Conservation (phyloP, 2,888 invertebrate species). For the Trichacis sp. region DNA sequence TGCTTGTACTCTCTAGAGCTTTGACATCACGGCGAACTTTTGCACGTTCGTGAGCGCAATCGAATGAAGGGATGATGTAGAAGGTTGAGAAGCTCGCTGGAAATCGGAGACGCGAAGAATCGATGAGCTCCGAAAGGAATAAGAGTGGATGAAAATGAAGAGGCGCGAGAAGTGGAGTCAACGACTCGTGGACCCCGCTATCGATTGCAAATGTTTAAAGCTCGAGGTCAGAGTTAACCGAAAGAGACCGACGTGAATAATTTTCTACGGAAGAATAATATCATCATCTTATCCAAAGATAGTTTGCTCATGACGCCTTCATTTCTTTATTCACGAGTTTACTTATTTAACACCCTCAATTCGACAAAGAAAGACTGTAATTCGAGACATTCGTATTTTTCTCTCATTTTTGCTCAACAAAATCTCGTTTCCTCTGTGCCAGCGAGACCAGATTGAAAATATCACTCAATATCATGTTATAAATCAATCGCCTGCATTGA, state of each 20-base stretch:
- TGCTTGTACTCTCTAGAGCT: neutral
- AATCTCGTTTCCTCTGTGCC: neutral
- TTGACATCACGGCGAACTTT: neutral
- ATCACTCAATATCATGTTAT: no score
- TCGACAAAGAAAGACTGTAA: no score
- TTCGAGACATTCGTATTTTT: no score
- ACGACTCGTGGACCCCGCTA: constrained; percentile 57
- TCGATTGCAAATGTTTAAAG: constrained; percentile 66
- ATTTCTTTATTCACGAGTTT: neutral
- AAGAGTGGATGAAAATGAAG: constrained; percentile 25
- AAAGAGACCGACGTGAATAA: constrained; percentile 32
- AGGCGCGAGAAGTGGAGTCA: constrained; percentile 51
- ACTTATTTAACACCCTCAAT: neutral
- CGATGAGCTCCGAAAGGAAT: constrained; percentile 12
- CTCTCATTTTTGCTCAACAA: neutral
- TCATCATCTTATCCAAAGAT: neutral
- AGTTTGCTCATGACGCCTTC: neutral
- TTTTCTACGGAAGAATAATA: constrained; percentile 17
- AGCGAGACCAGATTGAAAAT: no score
- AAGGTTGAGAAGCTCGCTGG: constrained; percentile 4
- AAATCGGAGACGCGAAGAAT: constrained; percentile 9
- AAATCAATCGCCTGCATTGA: no score
- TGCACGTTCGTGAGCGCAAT: neutral
- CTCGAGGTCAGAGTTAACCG: constrained; percentile 52
- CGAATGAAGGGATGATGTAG: constrained; percentile 17